Evolutionary conservation across 2,888 invertebrate species (phyloP).

Genomic region (Ormyrus rosae): DNA sequence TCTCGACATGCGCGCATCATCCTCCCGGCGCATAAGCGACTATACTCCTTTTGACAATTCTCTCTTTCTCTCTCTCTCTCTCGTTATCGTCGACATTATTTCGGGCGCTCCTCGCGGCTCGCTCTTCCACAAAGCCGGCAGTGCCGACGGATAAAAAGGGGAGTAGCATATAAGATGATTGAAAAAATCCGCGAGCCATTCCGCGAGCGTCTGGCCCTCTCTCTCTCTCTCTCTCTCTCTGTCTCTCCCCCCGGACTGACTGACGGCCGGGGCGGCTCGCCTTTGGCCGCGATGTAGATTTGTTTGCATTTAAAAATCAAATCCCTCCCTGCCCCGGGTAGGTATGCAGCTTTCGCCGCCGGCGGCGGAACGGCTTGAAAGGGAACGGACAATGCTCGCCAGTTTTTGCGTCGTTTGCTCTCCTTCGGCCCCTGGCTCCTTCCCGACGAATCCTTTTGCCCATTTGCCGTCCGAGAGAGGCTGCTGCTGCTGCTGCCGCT

Average conservation of each 20-base stretch:
- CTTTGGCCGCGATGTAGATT: conserved; percentile 75
- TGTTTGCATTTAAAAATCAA: conserved; percentile 76
- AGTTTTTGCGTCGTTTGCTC: conserved; percentile 74
- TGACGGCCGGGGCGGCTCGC: conserved; percentile 70
- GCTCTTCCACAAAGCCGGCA: conserved; percentile 35
- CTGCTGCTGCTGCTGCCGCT: conserved; percentile 3
- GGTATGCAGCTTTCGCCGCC: conserved; percentile 63
- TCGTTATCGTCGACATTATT: conserved; percentile 54
- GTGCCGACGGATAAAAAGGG: conserved; percentile 13
- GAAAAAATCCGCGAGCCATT: conserved; percentile 66
- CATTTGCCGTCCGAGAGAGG: conserved; percentile 29
- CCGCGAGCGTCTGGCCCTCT: conserved; percentile 43
- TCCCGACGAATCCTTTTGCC: conserved; percentile 46
- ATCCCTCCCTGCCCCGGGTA: conserved; percentile 64
- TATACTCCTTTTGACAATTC: conserved; percentile 36
- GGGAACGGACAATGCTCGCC: conserved; percentile 70
- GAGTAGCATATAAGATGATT: conserved; percentile 60
- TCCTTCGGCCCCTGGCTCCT: conserved; percentile 60
- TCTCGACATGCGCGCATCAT: conserved; percentile 1
- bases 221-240: neutral
- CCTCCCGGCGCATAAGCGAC: conserved; percentile 33
- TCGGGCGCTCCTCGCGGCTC: conserved; percentile 14
- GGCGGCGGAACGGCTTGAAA: conserved; percentile 8
- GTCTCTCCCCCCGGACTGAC: conserved; percentile 51
- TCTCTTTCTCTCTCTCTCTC: conserved; percentile 12